Evolutionary conservation across 1,140 invertebrate species (phyloP).

Genomic region (Dreissena rostriformis): DNA sequence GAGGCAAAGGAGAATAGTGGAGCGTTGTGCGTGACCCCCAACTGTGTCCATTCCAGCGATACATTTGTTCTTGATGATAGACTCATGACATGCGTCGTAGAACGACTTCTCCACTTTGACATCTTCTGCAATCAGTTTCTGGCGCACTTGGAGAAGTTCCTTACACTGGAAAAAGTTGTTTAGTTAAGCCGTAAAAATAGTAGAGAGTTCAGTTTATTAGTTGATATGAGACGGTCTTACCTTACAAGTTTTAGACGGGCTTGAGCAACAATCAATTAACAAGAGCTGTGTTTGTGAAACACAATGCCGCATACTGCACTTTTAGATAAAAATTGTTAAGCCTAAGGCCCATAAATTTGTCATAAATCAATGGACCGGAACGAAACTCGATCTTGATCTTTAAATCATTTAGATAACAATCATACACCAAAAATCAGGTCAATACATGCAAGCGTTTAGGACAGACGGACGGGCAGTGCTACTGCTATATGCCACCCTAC

Average conservation of each 20-base stretch:
- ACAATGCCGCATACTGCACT: too few species aligned
- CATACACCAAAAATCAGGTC: too few species aligned
- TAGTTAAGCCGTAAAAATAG: background rate
- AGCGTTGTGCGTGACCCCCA: conserved; percentile 92
- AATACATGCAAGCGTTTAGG: too few species aligned
- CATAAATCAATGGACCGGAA: too few species aligned
- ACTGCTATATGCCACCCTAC: too few species aligned
- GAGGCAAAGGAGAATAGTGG: conserved; percentile 95
- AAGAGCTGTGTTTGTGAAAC: too few species aligned
- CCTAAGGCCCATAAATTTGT: too few species aligned
- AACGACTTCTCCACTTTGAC: conserved; percentile 95
- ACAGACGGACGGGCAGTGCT: too few species aligned
- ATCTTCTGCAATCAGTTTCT: conserved; percentile 94
- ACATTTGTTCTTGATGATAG: conserved; percentile 91
- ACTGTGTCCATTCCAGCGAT: conserved; percentile 84
- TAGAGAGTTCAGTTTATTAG: background rate
- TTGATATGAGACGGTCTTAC: background rate
- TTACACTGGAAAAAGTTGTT: conserved; percentile 85
- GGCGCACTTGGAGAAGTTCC: conserved; percentile 91
- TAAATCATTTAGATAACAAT: too few species aligned
- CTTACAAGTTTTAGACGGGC: background rate
- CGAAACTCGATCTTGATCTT: too few species aligned
- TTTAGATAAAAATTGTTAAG: too few species aligned
- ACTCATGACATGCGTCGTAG: conserved; percentile 93
- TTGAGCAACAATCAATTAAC: too few species aligned